phyloP scores from a whole-genome alignment of 2,888 invertebrate genomes.

The Eremobia ochroleuca region DNA sequence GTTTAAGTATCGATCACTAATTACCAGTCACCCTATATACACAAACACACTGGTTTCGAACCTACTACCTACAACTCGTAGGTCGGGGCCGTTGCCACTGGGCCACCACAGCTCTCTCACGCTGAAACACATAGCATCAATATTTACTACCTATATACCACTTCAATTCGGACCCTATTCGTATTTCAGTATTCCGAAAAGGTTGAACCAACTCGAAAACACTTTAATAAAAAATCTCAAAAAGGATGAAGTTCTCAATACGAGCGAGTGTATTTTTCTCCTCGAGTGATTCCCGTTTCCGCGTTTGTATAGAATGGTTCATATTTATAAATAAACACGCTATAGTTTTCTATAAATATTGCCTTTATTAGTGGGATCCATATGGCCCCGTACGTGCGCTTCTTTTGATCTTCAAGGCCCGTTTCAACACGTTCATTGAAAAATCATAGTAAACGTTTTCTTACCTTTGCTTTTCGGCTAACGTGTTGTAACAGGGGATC shows the following conservation, averaged over 20 bases:
- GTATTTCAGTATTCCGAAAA: slow-evolving; percentile 34
- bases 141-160: slow-evolving; percentile 32
- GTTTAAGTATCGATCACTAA: too few species aligned
- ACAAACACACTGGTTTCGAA: too few species aligned
- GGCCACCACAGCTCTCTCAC: not conserved
- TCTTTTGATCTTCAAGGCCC: slow-evolving; percentile 60
- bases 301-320: slow-evolving; percentile 53
- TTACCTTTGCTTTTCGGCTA: slow-evolving; percentile 46
- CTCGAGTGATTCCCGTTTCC: slow-evolving; percentile 35
- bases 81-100: not conserved
- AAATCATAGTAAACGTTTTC: slow-evolving; percentile 50
- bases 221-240: slow-evolving; percentile 48
- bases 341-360: slow-evolving; percentile 52
- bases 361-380: slow-evolving; percentile 55
- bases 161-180: slow-evolving; percentile 40
- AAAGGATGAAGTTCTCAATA: slow-evolving; percentile 50
- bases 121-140: slow-evolving; percentile 1
- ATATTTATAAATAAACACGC: slow-evolving; percentile 51
- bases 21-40: too few species aligned
- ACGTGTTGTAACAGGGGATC: slow-evolving; percentile 27
- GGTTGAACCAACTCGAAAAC: slow-evolving; percentile 42
- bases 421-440: slow-evolving; percentile 52
- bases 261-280: slow-evolving; percentile 49
- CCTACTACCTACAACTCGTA: not conserved
- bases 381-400: slow-evolving; percentile 56